These are phyloP conservation scores for Blastobasis adustella DNA, from an alignment of 2,888 invertebrate genomes.

Conservation along the genomic window DNA sequence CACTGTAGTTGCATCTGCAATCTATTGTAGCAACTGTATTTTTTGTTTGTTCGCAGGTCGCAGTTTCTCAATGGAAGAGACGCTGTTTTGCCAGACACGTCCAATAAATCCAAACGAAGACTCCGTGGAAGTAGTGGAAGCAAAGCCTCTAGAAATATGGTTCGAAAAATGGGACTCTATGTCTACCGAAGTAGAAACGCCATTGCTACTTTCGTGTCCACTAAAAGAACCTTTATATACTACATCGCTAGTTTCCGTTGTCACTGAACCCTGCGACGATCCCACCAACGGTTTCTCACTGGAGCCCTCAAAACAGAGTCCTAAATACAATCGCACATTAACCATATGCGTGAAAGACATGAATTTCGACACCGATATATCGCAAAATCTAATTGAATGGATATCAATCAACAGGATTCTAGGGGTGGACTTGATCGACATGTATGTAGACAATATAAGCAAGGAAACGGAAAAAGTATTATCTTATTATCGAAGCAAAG, in stretches of 20 bases:
- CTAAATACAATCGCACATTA: slow-evolving; percentile 54
- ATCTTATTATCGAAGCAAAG: slow-evolving; percentile 67
- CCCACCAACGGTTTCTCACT: slow-evolving; percentile 55
- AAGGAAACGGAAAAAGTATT: slow-evolving; percentile 71
- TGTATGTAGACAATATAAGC: slow-evolving; percentile 78
- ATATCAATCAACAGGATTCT: slow-evolving; percentile 79
- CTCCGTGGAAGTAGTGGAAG: slow-evolving; percentile 71
- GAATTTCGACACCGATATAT: slow-evolving; percentile 77
- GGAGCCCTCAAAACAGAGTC: slow-evolving; percentile 22
- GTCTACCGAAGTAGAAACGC: slow-evolving; percentile 61
- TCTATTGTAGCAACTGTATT: not conserved
- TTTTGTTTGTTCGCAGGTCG: slow-evolving; percentile 47
- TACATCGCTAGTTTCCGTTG: slow-evolving; percentile 63
- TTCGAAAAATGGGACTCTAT: slow-evolving; percentile 75
- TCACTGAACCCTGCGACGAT: slow-evolving; percentile 65
- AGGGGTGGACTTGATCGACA: slow-evolving; percentile 78
- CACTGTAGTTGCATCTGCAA: too few relatives aligned
- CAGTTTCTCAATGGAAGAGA: slow-evolving; percentile 44
- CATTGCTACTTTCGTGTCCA: slow-evolving; percentile 78
- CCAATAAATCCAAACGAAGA: slow-evolving; percentile 44
- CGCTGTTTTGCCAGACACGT: slow-evolving; percentile 73
- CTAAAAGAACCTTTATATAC: slow-evolving; percentile 57
- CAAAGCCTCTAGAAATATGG: slow-evolving; percentile 77
- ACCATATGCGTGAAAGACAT: slow-evolving; percentile 84
- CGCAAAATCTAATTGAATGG: slow-evolving; percentile 80